phyloP scores from a whole-genome alignment of 2,797 vertebrate genomes.

The Aulostomus chinensis region DNA sequence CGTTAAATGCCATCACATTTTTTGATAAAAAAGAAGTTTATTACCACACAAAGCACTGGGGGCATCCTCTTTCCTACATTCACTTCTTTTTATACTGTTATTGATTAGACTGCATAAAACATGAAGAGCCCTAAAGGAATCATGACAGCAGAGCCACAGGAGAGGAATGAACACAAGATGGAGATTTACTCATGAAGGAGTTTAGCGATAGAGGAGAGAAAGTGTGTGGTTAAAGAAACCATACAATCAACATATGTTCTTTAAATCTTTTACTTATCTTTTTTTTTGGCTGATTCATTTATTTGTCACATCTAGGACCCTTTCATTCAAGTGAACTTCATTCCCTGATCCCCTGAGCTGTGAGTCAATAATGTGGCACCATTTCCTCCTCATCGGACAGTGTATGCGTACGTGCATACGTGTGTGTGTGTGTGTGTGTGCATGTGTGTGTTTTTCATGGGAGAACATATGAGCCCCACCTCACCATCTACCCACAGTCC shows the following conservation, averaged over 20 bases:
- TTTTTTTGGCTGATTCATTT: constrained; percentile 20
- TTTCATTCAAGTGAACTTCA: constrained; percentile 30
- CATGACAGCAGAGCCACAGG: constrained; percentile 10
- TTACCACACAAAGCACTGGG: not conserved
- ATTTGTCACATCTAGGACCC: constrained; percentile 26
- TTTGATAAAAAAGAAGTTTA: not conserved
- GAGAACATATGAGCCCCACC: constrained; percentile 19
- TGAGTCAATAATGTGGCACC: constrained; percentile 28
- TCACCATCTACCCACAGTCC: constrained; percentile 36
- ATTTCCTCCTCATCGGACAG: constrained; percentile 13
- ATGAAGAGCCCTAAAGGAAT: constrained; percentile 36
- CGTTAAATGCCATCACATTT: constrained; percentile 1
- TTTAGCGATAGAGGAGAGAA: not conserved
- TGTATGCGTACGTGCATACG: constrained; percentile 13
- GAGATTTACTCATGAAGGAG: not conserved
- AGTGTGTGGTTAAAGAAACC: too few species aligned
- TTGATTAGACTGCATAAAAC: constrained; percentile 56
- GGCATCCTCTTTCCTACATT: constrained; percentile 18
- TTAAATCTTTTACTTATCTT: too few species aligned
- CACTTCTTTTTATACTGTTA: constrained; percentile 17
- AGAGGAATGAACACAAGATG: constrained; percentile 1
- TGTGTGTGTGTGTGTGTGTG: constrained; percentile 14
- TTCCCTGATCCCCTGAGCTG: constrained; percentile 25
- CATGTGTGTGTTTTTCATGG: constrained; percentile 5
- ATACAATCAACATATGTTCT: not conserved